Percentiles rank a stretch among this genome's conserved stretches.
Evolutionary conservation across 2,113 vertebrate genomes (phyloP).

Genomic region (Stercorarius parasiticus): DNA sequence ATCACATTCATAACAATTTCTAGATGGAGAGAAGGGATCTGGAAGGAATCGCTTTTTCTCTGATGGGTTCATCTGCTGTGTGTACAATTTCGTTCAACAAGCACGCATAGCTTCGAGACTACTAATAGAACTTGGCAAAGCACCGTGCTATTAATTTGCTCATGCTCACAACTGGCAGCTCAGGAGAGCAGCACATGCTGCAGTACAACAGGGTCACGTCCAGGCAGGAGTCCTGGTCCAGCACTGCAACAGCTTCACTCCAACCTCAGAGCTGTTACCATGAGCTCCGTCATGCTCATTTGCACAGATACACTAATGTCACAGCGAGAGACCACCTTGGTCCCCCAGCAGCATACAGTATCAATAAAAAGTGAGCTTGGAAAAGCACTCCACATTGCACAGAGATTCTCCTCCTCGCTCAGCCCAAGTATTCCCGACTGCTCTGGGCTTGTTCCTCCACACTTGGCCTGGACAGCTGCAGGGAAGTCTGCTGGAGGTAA

Average conservation of each 20-base stretch:
- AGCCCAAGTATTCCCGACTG: neutral
- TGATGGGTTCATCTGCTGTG: neutral
- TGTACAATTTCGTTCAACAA: neutral
- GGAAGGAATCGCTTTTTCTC: neutral
- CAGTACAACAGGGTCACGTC: neutral
- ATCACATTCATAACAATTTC: neutral
- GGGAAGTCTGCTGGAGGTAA: neutral
- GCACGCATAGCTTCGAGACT: neutral
- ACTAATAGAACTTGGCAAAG: neutral
- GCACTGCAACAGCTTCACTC: neutral
- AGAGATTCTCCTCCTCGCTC: neutral
- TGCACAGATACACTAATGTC: neutral
- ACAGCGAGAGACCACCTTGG: neutral
- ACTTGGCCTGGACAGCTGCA: neutral
- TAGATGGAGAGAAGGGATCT: neutral
- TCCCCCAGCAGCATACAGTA: neutral
- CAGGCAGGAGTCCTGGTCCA: neutral
- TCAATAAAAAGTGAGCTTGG: neutral
- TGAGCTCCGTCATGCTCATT: no score
- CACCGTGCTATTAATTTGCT: neutral
- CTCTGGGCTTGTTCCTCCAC: neutral
- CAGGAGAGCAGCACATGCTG: neutral
- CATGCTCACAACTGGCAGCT: neutral
- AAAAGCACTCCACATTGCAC: neutral
- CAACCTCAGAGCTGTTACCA: neutral